Evolutionary conservation across 2,797 vertebrate species (phyloP).

Genomic region (Sebastiscus albofasciatus): DNA sequence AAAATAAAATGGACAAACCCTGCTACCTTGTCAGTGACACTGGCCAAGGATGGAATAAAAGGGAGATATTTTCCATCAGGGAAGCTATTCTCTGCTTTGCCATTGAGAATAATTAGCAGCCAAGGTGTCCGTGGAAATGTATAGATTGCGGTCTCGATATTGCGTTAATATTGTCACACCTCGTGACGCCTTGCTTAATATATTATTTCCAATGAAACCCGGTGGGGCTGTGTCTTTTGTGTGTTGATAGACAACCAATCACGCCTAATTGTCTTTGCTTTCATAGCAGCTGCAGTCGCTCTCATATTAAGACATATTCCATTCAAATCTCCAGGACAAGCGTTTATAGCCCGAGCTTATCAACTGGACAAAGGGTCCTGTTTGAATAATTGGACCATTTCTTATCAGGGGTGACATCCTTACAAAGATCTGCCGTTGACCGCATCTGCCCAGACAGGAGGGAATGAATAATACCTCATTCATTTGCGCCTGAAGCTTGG

Average conservation of each 20-base stretch:
- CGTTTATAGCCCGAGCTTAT: conserved; percentile 83
- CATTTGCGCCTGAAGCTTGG: conserved; percentile 71
- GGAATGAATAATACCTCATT: conserved; percentile 83
- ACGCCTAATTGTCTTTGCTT: conserved; percentile 82
- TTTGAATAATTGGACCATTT: conserved; percentile 89
- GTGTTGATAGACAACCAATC: conserved; percentile 77
- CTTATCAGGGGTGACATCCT: conserved; percentile 86
- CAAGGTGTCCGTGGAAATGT: conserved; percentile 38
- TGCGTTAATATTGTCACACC: conserved; percentile 62
- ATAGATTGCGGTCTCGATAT: conserved; percentile 56
- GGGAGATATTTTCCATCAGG: conserved; percentile 12
- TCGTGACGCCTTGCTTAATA: conserved; percentile 42
- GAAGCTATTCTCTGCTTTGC: conserved; percentile 31
- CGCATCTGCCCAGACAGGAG: conserved; percentile 86
- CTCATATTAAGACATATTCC: conserved; percentile 87
- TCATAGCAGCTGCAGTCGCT: conserved; percentile 85
- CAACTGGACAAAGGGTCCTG: conserved; percentile 82
- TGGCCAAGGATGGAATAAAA: conserved; percentile 37
- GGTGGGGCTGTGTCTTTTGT: conserved; percentile 66
- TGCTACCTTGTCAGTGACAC: conserved; percentile 1
- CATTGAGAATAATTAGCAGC: conserved; percentile 56
- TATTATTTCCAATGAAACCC: conserved; percentile 65
- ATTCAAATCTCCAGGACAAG: conserved; percentile 82
- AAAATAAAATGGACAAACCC: background rate
- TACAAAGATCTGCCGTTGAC: conserved; percentile 86